These are phyloP conservation scores for Pterois miles DNA, from an alignment of 2,797 vertebrate genomes.

Conservation along the genomic window DNA sequence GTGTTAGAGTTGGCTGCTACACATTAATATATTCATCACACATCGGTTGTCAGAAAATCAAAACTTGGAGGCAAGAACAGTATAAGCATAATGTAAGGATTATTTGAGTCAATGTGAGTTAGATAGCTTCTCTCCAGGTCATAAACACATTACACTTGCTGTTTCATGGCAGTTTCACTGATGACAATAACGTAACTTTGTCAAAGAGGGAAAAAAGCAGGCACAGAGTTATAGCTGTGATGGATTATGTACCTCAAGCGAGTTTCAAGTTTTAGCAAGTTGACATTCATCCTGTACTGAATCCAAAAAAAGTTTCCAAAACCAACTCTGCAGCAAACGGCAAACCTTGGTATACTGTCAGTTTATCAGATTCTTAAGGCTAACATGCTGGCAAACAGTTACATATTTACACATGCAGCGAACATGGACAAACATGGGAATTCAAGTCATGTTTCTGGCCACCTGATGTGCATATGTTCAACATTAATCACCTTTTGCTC, in stretches of 20 bases:
- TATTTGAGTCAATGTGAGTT: conserved; percentile 24
- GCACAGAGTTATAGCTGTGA: conserved; percentile 28
- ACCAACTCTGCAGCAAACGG: neutral
- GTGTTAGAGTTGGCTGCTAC: neutral
- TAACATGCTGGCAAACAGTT: neutral
- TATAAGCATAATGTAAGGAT: conserved; percentile 15
- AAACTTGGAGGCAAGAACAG: conserved; percentile 1
- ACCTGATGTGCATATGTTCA: neutral
- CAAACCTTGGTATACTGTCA: neutral
- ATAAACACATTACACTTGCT: conserved; percentile 25
- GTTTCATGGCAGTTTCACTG: conserved; percentile 6
- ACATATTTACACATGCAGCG: neutral
- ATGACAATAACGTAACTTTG: conserved; percentile 17
- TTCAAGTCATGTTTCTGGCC: neutral
- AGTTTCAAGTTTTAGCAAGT: conserved; percentile 26
- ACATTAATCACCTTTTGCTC: neutral
- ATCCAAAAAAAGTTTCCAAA: conserved; percentile 23
- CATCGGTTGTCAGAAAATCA: conserved; percentile 17
- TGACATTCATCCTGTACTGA: conserved; percentile 14
- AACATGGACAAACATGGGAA: neutral
- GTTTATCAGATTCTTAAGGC: neutral
- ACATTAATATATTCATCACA: conserved; percentile 15
- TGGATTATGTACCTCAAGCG: conserved; percentile 46
- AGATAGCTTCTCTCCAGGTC: conserved; percentile 7
- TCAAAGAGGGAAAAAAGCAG: neutral